Evolutionary conservation across 2,113 vertebrate genomes (phyloP), one percentile per base, ranked within the genome.

Genomic region (Hippoglossus stenolepis): DNA sequence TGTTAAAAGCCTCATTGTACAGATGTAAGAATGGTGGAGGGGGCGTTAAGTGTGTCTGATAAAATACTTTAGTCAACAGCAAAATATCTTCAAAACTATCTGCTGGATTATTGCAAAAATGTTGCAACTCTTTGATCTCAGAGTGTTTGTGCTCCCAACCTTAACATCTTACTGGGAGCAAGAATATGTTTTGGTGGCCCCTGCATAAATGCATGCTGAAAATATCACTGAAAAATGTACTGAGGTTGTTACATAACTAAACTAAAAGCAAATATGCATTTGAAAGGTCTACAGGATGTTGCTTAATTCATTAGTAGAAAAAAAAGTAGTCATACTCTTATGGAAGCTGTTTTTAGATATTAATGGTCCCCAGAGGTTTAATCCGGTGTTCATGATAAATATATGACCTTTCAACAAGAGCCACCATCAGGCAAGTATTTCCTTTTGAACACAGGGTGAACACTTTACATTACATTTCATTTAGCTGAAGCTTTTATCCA

Each of bases 1-100:
- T 47, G 49, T 57, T 57, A 77, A 75, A 79, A 79, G 74, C 45
- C 11, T 70, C 49, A 47, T 3, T 23, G 21, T 60, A 11, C 59
- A 35, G 43, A 78, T 35, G 28, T 45, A 64, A 72, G 40, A 43
- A 43, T 9, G 17, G 60, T 15, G 17, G 17, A 24, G 65, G 64
- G 73, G 57, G 59, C 3, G 23, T 75, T 51, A 18, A 14, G 12
- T 43, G 40, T 14, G 24, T 45, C 21, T 23, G 10, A 49, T 49
- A 9, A 9, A 51, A 60, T n/a, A 49, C 31, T 35, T 56, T 15
- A 4, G 59, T 63, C 17, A 58, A 43, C 53, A 45, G 18, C 2
- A 53, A 81, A n/a, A 70, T 18, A 38, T 24, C 20, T 43, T 14
- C 2, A 64, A 21, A 64, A 40, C 15, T 10, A 63, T 63, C 20